phyloP scores from a whole-genome alignment of 1,140 invertebrate species.

The Oreohelix idahoensis region DNA sequence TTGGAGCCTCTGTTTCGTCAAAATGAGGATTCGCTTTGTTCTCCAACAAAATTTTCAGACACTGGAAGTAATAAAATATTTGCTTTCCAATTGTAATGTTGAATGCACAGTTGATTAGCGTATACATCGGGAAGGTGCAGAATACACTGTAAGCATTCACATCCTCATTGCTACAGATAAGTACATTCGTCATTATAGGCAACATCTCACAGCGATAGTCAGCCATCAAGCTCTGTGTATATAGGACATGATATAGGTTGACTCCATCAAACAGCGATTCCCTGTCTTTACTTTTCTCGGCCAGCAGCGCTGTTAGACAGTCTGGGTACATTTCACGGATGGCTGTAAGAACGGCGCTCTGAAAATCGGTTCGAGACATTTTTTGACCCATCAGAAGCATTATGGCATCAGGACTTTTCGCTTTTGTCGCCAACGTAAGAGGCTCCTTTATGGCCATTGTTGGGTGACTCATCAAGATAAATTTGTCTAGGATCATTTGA shows the following conservation, averaged over 20 bases:
- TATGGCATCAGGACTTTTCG: conserved; percentile 27
- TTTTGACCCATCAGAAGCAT: conserved; percentile 16
- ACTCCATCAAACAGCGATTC: conserved; percentile 34
- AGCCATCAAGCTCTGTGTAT: conserved; percentile 29
- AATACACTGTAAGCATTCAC: conserved; percentile 22
- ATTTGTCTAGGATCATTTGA: background rate
- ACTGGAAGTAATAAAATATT: conserved; percentile 32
- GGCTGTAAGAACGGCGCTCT: conserved; percentile 32
- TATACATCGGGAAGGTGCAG: conserved; percentile 35
- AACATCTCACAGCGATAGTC: conserved; percentile 22
- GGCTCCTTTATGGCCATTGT: conserved; percentile 11
- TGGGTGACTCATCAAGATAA: conserved; percentile 18
- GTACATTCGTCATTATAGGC: conserved; percentile 29
- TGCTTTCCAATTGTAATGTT: conserved; percentile 17
- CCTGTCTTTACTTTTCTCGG: background rate
- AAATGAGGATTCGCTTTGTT: conserved; percentile 37
- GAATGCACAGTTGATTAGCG: conserved; percentile 35
- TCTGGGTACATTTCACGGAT: conserved; percentile 36
- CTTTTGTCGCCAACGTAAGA: conserved; percentile 27
- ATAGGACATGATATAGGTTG: conserved; percentile 34
- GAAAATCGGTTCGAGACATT: conserved; percentile 14
- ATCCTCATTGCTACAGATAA: conserved; percentile 26
- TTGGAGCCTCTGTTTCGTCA: conserved; percentile 3
- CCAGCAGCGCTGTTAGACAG: conserved; percentile 18
- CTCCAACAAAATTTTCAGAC: conserved; percentile 21